These are phyloP conservation scores for Gymnarchus niloticus DNA, from an alignment of 2,113 vertebrate genomes.

Conservation along the genomic window DNA sequence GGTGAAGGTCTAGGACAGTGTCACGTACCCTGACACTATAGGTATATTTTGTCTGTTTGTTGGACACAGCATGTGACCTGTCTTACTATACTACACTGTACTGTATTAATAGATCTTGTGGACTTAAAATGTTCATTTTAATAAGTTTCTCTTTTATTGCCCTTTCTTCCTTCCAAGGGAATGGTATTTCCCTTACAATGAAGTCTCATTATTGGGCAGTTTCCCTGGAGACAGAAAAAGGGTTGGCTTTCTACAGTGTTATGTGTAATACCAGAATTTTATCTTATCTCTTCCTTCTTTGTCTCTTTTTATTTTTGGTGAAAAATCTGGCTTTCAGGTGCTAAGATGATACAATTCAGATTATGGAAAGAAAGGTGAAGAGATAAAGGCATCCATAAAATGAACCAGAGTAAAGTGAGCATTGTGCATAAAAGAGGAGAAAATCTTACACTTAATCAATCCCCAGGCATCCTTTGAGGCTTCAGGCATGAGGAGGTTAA, in stretches of 20 bases:
- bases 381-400: constrained; percentile 33
- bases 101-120: constrained; percentile 22
- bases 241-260: not conserved
- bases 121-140: not conserved
- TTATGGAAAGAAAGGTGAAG: constrained; percentile 34
- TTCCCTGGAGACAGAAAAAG: constrained; percentile 25
- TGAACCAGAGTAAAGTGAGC: constrained; percentile 14
- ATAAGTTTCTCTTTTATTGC: not conserved
- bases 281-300: constrained; percentile 22
- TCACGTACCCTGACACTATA: too few relatives aligned
- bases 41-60: not conserved
- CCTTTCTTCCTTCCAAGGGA: constrained; percentile 13
- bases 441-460: constrained; percentile 52
- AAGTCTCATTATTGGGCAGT: constrained; percentile 31
- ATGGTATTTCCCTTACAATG: constrained; percentile 9
- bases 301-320: constrained; percentile 23
- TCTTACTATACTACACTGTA: not conserved
- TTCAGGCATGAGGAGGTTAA: constrained; percentile 61
- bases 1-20: not conserved
- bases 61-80: not conserved
- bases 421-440: not conserved
- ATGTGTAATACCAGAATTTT: constrained; percentile 27
- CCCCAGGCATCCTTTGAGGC: constrained; percentile 36
- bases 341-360: constrained; percentile 35
- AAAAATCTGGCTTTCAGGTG: constrained; percentile 31